A percentile compares a stretch with the other conserved stretches of the same genome.
Evolutionary conservation across 2,888 invertebrate genomes (phyloP).

Genomic region (Caenorhabditis sinica): DNA sequence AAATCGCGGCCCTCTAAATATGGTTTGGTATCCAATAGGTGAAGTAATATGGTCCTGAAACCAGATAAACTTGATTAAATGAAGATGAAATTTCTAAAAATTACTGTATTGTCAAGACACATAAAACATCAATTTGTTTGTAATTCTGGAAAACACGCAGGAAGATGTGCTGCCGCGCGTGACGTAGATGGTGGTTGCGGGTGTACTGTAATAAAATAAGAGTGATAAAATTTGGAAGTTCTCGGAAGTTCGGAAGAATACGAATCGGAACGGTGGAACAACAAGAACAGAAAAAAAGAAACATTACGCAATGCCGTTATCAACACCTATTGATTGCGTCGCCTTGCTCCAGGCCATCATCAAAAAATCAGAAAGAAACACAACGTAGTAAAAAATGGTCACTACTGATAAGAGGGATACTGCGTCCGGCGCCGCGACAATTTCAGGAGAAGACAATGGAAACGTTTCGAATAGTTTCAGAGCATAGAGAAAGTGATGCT

Average conservation of each 20-base stretch:
- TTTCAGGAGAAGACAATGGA: conserved; percentile 50
- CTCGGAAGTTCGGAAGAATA: background rate
- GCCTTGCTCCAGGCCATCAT: conserved; percentile 30
- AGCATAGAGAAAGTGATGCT: conserved; percentile 28
- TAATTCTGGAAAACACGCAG: conserved; percentile 38
- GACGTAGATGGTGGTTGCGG: conserved; percentile 48
- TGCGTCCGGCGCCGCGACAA: conserved; percentile 39
- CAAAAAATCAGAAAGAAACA: conserved; percentile 56
- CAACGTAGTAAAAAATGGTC: conserved; percentile 61
- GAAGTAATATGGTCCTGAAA: conserved; percentile 57
- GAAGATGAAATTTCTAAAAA: background rate
- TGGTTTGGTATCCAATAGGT: conserved; percentile 47
- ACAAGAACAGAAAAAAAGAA: conserved; percentile 34
- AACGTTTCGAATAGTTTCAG: conserved; percentile 52
- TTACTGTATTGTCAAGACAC: conserved; percentile 58
- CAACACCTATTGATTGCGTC: conserved; percentile 32
- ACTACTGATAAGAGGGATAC: conserved; percentile 37
- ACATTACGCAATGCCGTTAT: conserved; percentile 54
- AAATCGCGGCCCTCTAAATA: conserved; percentile 64
- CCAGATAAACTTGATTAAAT: background rate
- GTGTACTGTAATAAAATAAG: conserved; percentile 38
- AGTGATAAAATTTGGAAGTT: background rate
- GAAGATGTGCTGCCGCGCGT: conserved; percentile 54
- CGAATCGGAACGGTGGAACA: conserved; percentile 19
- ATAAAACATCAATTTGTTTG: conserved; percentile 62